Evolutionary conservation across 92 coral and sea anemone species (phyloP), one percentile per base, ranked within the genome.

Genomic region (Actinostola sp.): DNA sequence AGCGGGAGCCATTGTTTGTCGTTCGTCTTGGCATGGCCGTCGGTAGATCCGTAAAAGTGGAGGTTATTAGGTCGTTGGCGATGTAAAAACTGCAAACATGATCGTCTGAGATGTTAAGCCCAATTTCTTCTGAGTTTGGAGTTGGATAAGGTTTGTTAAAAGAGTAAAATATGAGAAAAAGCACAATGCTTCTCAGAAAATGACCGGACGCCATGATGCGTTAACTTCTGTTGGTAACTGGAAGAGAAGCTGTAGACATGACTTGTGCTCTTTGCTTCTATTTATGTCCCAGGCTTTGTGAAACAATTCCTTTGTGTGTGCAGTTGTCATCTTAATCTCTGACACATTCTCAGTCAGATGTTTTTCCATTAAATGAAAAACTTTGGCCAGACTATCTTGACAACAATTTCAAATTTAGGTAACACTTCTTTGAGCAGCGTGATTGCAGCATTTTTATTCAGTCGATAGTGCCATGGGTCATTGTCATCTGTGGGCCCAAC

Each of bases 11-110:
- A 61, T 33, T 41, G 67, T 16, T 30, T 41, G 42, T 8, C 25
- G 49, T 5, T 61, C 67, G 43, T 33, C 67, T 61, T 29, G 67
- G 67, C 23, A 61, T 34, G 23, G 15, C 43, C 28, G 49, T 3
- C 29, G 17, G 43, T 25, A 33, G 14, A 61, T 33, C 43, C 27
- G 5, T 33, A 41, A 53, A 53, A 24, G 27, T 53, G 8, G 60
- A 54, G 30, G 77, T 12, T 57, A 71, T 53, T 29, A 24, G 45
- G 34, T 29, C 64, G 29, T 70, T 70, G 38, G 63, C 64, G 45
- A 70, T 54, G 76, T 68, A 31, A 42, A 70, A 70, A 48, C 62
- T 70, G 46, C 76, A 50, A 28, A 54, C 36, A 70, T 70, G 76
- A 70, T 70, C 67, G 14, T 70, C 70, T 38, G 24, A 54, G 69